A percentile compares a stretch with the other conserved stretches of the same genome.
Evolutionary conservation across 2,113 vertebrate species (phyloP).

Genomic region (Charina bottae): DNA sequence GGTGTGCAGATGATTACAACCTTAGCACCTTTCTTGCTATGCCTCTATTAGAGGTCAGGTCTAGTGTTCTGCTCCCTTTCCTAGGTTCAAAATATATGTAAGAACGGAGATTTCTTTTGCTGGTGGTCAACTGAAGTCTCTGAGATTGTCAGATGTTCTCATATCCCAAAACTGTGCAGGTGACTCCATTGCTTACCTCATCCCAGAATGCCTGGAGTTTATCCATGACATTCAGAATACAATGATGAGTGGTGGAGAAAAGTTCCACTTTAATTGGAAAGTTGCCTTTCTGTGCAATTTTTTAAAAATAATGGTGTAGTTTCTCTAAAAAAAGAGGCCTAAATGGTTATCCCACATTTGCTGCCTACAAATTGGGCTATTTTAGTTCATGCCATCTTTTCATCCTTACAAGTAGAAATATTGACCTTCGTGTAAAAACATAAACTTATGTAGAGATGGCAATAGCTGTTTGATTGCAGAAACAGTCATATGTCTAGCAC

Average conservation of each 20-base stretch:
- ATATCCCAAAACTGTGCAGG: not conserved
- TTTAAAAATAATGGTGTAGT: not conserved
- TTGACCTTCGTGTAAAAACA: not conserved
- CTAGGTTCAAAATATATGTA: not conserved
- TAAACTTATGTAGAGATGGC: not conserved
- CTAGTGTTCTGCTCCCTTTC: not conserved
- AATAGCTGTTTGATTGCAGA: not conserved
- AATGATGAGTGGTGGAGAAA: not conserved
- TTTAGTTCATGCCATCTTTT: not conserved
- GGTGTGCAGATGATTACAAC: not conserved
- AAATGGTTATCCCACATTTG: not conserved
- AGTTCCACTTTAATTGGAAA: not conserved
- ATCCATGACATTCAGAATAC: not conserved
- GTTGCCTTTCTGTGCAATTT: not conserved
- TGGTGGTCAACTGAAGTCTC: not conserved
- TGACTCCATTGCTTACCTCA: not conserved
- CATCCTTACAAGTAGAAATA: not conserved
- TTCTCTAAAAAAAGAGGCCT: not conserved
- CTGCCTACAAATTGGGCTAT: not conserved
- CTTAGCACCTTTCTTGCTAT: not conserved
- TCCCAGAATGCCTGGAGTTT: not conserved
- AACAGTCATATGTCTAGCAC: not conserved
- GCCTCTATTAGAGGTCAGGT: not conserved
- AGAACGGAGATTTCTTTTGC: not conserved
- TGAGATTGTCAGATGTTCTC: not conserved